Evolutionary conservation across 2,888 invertebrate species (phyloP).

Genomic region (Andrena dorsata): DNA sequence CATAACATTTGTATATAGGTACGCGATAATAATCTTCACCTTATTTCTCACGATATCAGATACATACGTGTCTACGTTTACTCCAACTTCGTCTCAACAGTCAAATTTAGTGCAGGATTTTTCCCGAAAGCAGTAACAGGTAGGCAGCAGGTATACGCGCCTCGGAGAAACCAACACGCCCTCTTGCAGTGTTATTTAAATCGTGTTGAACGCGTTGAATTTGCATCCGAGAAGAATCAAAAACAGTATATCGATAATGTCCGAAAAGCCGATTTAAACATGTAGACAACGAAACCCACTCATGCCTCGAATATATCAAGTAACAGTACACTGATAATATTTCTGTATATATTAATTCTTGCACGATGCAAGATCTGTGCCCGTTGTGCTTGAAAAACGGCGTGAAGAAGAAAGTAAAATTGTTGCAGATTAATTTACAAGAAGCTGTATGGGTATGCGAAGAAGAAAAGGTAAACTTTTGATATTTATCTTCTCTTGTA

Average conservation of each 20-base stretch:
- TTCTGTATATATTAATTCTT: not conserved
- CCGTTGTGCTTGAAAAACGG: slow-evolving; percentile 79
- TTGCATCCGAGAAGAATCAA: no score
- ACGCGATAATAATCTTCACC: slow-evolving; percentile 6
- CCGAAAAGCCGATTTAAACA: no score
- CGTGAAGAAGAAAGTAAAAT: slow-evolving; percentile 69
- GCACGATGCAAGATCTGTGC: slow-evolving; percentile 78
- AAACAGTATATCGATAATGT: not conserved
- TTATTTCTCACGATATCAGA: not conserved
- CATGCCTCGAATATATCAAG: no score
- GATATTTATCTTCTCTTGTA: not conserved
- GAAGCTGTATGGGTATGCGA: slow-evolving; percentile 79
- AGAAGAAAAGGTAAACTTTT: slow-evolving; percentile 69
- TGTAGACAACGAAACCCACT: no score
- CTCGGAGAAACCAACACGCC: slow-evolving; percentile 14
- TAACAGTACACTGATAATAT: no score
- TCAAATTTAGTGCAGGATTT: slow-evolving; percentile 3
- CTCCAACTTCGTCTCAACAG: not conserved
- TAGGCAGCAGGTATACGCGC: slow-evolving; percentile 8
- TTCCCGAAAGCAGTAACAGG: slow-evolving; percentile 29
- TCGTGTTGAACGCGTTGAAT: no score
- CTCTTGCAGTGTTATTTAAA: slow-evolving; percentile 12
- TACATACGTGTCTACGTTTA: no score
- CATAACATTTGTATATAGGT: not conserved
- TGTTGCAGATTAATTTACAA: slow-evolving; percentile 77